Conservation (phyloP, 2,797 vertebrate genomes). For the Gymnoscopelus braueri region DNA sequence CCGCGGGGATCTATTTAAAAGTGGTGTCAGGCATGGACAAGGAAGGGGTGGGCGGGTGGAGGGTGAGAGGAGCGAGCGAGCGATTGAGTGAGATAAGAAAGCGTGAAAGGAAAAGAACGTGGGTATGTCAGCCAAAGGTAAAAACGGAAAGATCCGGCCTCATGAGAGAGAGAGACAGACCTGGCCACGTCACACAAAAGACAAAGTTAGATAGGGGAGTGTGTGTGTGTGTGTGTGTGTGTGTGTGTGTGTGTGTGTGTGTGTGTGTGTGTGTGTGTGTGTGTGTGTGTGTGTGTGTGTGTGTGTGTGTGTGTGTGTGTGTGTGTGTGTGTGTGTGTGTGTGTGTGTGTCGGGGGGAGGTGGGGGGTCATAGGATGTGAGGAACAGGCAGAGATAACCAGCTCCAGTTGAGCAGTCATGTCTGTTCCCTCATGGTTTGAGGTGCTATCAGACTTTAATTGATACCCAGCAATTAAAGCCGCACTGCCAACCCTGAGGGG, state of each 20-base stretch:
- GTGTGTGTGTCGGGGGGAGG: too few relatives aligned
- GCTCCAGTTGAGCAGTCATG: constrained; percentile 39
- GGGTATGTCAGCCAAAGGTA: too few relatives aligned
- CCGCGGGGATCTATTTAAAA: constrained; percentile 76
- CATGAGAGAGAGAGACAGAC: not conserved
- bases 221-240: too few relatives aligned
- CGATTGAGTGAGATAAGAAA: not conserved
- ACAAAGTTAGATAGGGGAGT: too few relatives aligned
- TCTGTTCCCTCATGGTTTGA: constrained; percentile 51
- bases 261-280: too few relatives aligned
- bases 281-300: too few relatives aligned
- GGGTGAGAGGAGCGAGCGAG: not conserved
- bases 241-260: too few relatives aligned
- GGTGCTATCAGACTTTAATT: constrained; percentile 73
- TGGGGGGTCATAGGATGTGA: not conserved
- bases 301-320: too few relatives aligned
- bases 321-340: too few relatives aligned
- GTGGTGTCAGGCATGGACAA: constrained; percentile 62
- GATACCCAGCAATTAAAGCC: constrained; percentile 78
- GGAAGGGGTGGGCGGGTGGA: constrained; percentile 26
- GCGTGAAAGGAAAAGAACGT: not conserved
- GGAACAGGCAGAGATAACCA: constrained; percentile 59
- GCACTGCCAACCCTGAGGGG: constrained; percentile 68
- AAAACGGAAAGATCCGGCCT: too few relatives aligned
- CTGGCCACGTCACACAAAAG: too few relatives aligned